phyloP scores from a whole-genome alignment of 2,113 vertebrate genomes.

The Stictonetta naevosa region DNA sequence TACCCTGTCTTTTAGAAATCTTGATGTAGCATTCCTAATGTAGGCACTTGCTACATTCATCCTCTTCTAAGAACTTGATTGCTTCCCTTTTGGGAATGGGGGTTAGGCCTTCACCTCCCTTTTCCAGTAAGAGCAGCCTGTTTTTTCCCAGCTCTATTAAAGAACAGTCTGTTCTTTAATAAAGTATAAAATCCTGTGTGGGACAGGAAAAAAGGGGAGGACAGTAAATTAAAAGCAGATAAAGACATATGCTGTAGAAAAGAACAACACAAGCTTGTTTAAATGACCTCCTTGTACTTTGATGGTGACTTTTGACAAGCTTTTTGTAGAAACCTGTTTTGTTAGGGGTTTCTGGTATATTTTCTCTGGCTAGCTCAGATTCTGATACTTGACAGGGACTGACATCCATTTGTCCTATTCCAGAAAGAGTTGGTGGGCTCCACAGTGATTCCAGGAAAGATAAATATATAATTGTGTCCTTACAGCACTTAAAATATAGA shows the following conservation, averaged over 20 bases:
- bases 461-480: neutral
- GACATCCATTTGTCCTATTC: neutral
- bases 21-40: neutral
- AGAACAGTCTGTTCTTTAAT: neutral
- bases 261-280: neutral
- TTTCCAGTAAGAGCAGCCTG: neutral
- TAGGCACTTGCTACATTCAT: neutral
- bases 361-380: neutral
- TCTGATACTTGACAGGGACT: neutral
- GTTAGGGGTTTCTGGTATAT: neutral
- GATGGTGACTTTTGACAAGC: neutral
- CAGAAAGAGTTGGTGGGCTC: neutral
- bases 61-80: neutral
- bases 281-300: neutral
- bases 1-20: neutral
- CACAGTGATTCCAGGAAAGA: rapidly evolving
- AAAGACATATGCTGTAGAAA: neutral
- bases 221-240: neutral
- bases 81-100: neutral
- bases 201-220: neutral
- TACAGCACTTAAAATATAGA: neutral
- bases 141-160: neutral
- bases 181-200: neutral
- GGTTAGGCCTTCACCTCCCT: neutral
- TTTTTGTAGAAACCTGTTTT: neutral